Conservation (phyloP, 2,113 vertebrate species). For the Cercocebus atys region DNA sequence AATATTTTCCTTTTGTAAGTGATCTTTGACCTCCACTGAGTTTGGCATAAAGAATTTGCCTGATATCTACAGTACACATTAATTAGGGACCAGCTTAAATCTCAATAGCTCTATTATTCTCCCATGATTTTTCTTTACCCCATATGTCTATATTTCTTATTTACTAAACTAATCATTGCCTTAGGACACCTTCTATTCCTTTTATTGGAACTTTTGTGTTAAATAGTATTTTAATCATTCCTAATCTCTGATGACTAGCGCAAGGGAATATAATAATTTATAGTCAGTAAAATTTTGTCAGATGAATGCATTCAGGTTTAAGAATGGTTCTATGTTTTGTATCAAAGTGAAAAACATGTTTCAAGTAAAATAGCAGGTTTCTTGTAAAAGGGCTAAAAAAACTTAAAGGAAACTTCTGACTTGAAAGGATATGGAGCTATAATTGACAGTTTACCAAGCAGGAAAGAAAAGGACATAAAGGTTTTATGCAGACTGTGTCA, state of each 20-base stretch:
- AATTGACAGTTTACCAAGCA: neutral
- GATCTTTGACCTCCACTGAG: neutral
- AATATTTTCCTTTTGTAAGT: neutral
- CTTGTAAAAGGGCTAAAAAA: neutral
- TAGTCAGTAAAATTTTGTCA: neutral
- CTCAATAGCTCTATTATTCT: neutral
- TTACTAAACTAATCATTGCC: neutral
- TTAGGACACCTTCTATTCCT: neutral
- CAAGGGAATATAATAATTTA: neutral
- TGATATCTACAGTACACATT: neutral
- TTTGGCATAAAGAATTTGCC: neutral
- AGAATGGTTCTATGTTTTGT: neutral
- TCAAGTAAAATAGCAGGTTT: conserved; percentile 8
- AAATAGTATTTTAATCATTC: conserved; percentile 36
- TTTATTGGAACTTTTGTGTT: neutral
- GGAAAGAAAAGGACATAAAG: neutral
- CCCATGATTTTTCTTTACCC: neutral
- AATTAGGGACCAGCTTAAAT: neutral
- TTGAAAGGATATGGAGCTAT: conserved; percentile 1
- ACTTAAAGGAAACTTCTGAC: neutral
- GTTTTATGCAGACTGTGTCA: neutral
- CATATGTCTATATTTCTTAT: neutral
- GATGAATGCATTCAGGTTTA: neutral
- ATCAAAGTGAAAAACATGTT: neutral
- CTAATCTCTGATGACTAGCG: neutral